Base-by-base conservation (phyloP, 2,113 vertebrate species). In the Peucedramus taeniatus region DNA sequence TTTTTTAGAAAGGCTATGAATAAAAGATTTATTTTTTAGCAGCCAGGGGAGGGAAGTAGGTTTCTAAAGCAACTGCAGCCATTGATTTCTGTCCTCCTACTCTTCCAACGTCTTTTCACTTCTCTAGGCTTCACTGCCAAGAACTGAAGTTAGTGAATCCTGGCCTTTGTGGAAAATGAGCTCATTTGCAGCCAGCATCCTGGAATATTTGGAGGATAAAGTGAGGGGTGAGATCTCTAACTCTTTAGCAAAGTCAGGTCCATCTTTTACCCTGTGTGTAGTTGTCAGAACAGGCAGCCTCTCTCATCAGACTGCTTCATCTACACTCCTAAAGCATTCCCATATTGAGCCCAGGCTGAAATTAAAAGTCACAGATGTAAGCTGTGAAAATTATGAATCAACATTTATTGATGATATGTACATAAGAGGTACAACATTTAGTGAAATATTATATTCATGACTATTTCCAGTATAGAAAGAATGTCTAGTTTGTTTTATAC, bases 381-480 rank as follows among this genome's bases (percentile, higher is more conserved):
- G 33, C 61, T 70, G 75, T 93, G 89, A 98, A 98, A 98, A 98
- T 99, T 98, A 98, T 98, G 98, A 99, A 99, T 98, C 95, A 98
- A 99, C 98, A 98, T 99, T 99, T 99, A 99, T 99, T 99, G 98
- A 98, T 96, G 94, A 98, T 99, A 99, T 99, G 98, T 99, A 99
- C 98, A 99, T 97, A 98, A 98, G 98, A 98, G 98, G 98, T 99
- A 99, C 98, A 99, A 99, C 98, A 99, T 96, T 98, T 98, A 98
- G 97, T 98, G 98, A 99, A 99, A 99, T 98, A 98, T 98, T 97
- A 95, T 90, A 97, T 96, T 97, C 88, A 96, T 44, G 7, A 92
- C 97, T 97, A 97, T 92, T 97, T 98, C 96, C 97, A 98, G 97
- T 97, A 98, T 97, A 98, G 96, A 98, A 98, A 98, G 97, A 97